Base-by-base conservation (phyloP, 2,888 invertebrate species). In the Melolontha melolontha region DNA sequence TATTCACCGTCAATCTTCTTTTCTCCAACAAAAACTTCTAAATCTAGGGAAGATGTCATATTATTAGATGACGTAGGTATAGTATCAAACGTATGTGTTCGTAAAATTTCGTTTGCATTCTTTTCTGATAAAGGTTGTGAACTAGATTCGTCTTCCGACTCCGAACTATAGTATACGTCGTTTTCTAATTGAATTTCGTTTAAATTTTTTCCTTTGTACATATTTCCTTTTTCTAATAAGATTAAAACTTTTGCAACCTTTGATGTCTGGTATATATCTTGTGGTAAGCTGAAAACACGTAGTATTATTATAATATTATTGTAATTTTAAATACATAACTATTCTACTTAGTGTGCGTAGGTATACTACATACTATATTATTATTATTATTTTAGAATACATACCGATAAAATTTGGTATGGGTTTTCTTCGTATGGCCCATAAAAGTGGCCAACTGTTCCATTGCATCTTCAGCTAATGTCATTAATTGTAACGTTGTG, bases 101-200 rank as follows among this genome's bases (percentile, higher is more conserved):
- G 34, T 8, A 34, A 29, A 52, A 34, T 12, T 12, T 34, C 34
- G 52, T 34, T 29, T 29, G 14, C 34, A 52, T 34, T 52, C 34
- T 34, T n/a, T n/a, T n/a, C 14, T 52, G 34, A 34, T 52, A 34
- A 6, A 27, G 59, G 50, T 62, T 54, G 16, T n/a, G n/a, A n/a
- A n/a, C n/a, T n/a, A n/a, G n/a, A n/a, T 7, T 62, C 62, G 1
- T 14, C 12, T 40, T 57, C 49, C 5, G 68, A 68, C 17, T 68
- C 68, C 2, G 68, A 68, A 47, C 68, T 68, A 34, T 55, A 68
- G 16, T 68, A 68, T 12, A 70, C 42, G 1, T 49, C 39, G 6
- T 27, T 62, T 10, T 62, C 47, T 5, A 44, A n/a, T n/a, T n/a
- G n/a, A n/a, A n/a, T n/a, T n/a, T n/a, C n/a, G n/a, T n/a, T n/a